These are phyloP conservation scores for Isaurus tuberculatus DNA, from an alignment of 92 coral and sea anemone species.

Conservation along the genomic window DNA sequence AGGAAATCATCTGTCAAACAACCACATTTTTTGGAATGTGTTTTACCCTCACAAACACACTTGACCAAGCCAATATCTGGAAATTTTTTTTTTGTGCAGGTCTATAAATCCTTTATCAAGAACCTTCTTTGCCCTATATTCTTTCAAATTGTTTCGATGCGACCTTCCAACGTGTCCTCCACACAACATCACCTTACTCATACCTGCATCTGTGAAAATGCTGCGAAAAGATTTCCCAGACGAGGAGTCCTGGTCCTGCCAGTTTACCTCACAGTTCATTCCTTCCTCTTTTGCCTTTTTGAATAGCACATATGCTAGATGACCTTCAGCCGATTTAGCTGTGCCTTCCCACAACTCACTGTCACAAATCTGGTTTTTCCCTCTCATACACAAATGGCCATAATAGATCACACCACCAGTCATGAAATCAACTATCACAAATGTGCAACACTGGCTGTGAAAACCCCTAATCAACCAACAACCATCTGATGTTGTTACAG, in stretches of 20 bases:
- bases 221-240: background rate
- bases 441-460: conserved; percentile 12
- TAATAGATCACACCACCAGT: background rate
- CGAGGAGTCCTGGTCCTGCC: conserved; percentile 1
- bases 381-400: conserved; percentile 6
- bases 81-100: background rate
- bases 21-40: conserved; percentile 11
- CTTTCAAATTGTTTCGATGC: conserved; percentile 5
- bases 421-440: conserved; percentile 30
- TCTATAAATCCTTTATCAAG: conserved; percentile 6
- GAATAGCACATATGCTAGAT: background rate
- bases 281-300: conserved; percentile 2
- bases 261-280: background rate
- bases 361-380: background rate
- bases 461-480: conserved; percentile 54
- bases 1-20: conserved; percentile 6
- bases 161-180: conserved; percentile 9
- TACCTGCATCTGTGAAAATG: background rate
- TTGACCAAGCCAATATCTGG: background rate
- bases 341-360: conserved; percentile 4
- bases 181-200: conserved; percentile 2
- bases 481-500: conserved; percentile 48
- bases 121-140: background rate
- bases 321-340: background rate
- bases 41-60: background rate